Evolutionary conservation across 2,888 invertebrate genomes (phyloP).

Genomic region (Allacma fusca): DNA sequence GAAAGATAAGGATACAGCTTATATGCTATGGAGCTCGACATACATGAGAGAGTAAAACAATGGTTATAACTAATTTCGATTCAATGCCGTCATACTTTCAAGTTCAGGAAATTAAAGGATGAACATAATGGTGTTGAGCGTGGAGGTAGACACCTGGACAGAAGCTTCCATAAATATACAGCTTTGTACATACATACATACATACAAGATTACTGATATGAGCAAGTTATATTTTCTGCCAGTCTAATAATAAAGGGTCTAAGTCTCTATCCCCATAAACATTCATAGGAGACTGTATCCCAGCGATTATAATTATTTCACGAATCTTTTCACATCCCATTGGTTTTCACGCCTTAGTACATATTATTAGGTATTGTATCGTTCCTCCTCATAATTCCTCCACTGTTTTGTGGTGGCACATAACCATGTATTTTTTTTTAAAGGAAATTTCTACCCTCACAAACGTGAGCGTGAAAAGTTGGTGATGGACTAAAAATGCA

Average conservation of each 20-base stretch:
- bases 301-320: background rate
- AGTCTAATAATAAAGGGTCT: too few species aligned
- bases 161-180: too few species aligned
- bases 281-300: background rate
- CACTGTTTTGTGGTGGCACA: background rate
- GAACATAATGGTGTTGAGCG: background rate
- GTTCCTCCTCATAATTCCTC: background rate
- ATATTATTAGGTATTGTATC: background rate
- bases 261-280: background rate
- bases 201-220: too few species aligned
- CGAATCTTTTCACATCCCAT: background rate
- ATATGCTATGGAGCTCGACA: background rate
- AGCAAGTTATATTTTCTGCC: too few species aligned
- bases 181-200: too few species aligned
- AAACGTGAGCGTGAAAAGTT: too few species aligned
- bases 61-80: slow-evolving; percentile 24
- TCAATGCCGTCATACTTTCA: slow-evolving; percentile 30
- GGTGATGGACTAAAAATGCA: too few species aligned
- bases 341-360: slow-evolving; percentile 3
- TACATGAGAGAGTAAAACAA: background rate
- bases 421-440: background rate
- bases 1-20: background rate
- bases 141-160: too few species aligned
- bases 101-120: slow-evolving; percentile 25
- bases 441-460: background rate